These are phyloP conservation scores for Macrostomum lignano DNA, from an alignment of 1,140 invertebrate genomes.

Conservation along the genomic window DNA sequence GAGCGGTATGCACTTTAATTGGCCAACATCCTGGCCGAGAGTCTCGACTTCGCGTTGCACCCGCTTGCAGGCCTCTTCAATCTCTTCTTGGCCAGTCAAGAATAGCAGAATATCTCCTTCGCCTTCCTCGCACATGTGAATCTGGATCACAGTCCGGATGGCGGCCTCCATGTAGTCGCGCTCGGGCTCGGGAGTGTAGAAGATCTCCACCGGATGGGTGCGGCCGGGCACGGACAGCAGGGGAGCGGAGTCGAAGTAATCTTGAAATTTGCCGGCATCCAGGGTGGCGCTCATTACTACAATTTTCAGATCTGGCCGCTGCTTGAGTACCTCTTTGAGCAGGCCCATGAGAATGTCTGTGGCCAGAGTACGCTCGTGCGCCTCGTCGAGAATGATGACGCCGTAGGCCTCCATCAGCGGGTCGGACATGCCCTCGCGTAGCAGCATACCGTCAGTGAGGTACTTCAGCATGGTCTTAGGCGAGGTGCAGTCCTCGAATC, in stretches of 20 bases:
- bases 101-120: conserved; percentile 74
- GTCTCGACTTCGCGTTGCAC: conserved; percentile 88
- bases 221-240: conserved; percentile 88
- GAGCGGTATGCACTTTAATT: conserved; percentile 85
- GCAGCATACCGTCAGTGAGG: conserved; percentile 98
- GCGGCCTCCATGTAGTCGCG: conserved; percentile 90
- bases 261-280: conserved; percentile 97
- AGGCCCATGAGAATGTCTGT: conserved; percentile 92
- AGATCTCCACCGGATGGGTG: conserved; percentile 87
- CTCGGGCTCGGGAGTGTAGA: conserved; percentile 94
- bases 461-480: conserved; percentile 57
- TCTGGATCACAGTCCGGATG: conserved; percentile 88
- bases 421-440: conserved; percentile 94
- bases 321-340: conserved; percentile 85
- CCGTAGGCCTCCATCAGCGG: conserved; percentile 84
- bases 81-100: conserved; percentile 82
- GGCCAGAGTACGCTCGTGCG: conserved; percentile 86
- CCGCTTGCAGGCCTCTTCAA: conserved; percentile 92
- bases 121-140: conserved; percentile 90
- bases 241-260: conserved; percentile 90
- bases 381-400: conserved; percentile 75
- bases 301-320: conserved; percentile 68
- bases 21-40: conserved; percentile 73
- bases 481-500: conserved; percentile 95
- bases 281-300: conserved; percentile 97